A percentile compares a stretch with the other conserved stretches of the same genome.
Conservation (phyloP, 2,113 vertebrate genomes). For the Cairina moschata region DNA sequence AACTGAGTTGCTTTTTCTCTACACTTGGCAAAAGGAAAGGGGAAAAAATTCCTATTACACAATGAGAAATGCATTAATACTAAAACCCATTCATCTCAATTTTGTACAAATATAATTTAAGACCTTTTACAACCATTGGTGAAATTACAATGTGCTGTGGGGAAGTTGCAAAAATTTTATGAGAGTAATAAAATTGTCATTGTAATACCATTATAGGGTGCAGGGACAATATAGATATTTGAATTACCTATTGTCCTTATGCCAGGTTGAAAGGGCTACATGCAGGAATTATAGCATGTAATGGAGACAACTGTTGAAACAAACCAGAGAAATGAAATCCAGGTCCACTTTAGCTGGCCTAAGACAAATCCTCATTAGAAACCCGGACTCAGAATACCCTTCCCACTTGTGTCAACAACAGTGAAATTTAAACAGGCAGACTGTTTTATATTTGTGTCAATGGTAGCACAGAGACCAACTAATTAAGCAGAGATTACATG, state of each 20-base stretch:
- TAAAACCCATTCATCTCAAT: constrained; percentile 89
- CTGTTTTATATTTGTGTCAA: constrained; percentile 53
- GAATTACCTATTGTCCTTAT: constrained; percentile 49
- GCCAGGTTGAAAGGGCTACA: constrained; percentile 60
- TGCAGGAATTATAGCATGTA: constrained; percentile 52
- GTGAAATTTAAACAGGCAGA: neutral
- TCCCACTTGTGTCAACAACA: constrained; percentile 35
- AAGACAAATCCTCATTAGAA: constrained; percentile 42
- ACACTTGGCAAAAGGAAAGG: constrained; percentile 83
- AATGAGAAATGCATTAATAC: constrained; percentile 83
- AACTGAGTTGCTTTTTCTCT: constrained; percentile 86
- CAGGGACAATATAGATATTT: constrained; percentile 73
- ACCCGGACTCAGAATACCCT: neutral
- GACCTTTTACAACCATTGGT: constrained; percentile 86
- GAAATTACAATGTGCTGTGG: constrained; percentile 88
- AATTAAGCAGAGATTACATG: constrained; percentile 50
- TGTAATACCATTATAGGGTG: constrained; percentile 76
- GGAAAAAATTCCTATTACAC: constrained; percentile 83
- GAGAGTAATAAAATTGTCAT: constrained; percentile 88
- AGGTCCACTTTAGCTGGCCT: constrained; percentile 18
- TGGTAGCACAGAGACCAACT: neutral
- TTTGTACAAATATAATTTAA: constrained; percentile 90
- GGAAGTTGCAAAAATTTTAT: constrained; percentile 92
- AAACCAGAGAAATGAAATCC: constrained; percentile 48
- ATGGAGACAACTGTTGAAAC: constrained; percentile 62